Percentiles rank a stretch among this genome's conserved stretches.
phyloP scores from a whole-genome alignment of 2,888 invertebrate species.

The Eupithecia subfuscata region DNA sequence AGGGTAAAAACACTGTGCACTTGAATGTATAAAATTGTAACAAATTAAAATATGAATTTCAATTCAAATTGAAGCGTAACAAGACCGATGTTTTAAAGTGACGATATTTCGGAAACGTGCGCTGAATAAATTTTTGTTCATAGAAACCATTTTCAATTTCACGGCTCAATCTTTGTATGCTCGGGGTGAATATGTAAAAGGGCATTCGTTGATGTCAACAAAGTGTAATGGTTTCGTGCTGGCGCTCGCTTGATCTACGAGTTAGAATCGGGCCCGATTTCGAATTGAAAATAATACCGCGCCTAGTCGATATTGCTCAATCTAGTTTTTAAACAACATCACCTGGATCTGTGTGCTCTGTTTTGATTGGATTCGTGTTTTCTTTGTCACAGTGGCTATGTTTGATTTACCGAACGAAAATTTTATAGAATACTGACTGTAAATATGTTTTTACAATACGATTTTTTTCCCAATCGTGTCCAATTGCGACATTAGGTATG shows the following conservation, averaged over 20 bases:
- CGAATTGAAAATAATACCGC: slow-evolving; percentile 67
- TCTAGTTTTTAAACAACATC: slow-evolving; percentile 43
- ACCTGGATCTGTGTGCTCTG: slow-evolving; percentile 36
- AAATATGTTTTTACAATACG: neutral
- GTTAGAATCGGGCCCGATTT: slow-evolving; percentile 67
- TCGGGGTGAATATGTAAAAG: slow-evolving; percentile 82
- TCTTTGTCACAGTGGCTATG: slow-evolving; percentile 14
- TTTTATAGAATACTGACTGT: neutral
- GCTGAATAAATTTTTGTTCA: slow-evolving; percentile 80
- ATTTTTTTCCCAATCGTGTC: neutral
- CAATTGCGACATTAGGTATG: neutral
- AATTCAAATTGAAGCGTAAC: slow-evolving; percentile 10
- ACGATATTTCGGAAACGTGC: slow-evolving; percentile 74
- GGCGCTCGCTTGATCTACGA: slow-evolving; percentile 75
- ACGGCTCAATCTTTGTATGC: slow-evolving; percentile 83
- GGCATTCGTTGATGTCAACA: slow-evolving; percentile 82
- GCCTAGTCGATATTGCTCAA: slow-evolving; percentile 47
- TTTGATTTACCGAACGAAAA: slow-evolving; percentile 2
- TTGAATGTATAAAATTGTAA: neutral
- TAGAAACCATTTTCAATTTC: slow-evolving; percentile 83
- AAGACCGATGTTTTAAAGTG: slow-evolving; percentile 56
- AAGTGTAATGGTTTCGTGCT: slow-evolving; percentile 82
- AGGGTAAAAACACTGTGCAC: neutral
- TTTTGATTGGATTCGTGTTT: slow-evolving; percentile 37
- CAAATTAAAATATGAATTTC: neutral